Conservation (phyloP, 2,113 vertebrate genomes). For the Bubo blakistoni region DNA sequence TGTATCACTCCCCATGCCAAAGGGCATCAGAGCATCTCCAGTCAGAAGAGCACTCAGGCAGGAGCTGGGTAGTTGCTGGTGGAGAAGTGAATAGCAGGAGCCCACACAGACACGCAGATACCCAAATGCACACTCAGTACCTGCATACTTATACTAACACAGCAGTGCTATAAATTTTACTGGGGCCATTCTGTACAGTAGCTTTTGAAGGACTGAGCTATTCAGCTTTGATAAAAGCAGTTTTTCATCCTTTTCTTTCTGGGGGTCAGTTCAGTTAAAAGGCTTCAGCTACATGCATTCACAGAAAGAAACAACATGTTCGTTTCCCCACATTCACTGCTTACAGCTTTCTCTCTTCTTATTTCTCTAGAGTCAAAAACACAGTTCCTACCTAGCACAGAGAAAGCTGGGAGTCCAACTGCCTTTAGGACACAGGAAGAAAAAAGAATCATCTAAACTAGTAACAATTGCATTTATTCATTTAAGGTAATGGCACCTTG, state of each 20-base stretch:
- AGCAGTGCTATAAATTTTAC: not conserved
- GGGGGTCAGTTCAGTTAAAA: not conserved
- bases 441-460: not conserved
- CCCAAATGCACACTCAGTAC: not conserved
- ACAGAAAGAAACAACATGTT: not conserved
- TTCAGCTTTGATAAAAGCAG: not conserved
- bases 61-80: not conserved
- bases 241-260: not conserved
- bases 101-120: rapidly evolving
- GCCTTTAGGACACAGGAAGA: not conserved
- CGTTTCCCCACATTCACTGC: not conserved
- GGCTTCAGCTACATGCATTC: not conserved
- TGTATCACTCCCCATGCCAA: not conserved
- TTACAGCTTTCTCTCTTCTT: not conserved
- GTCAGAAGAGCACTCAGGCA: not conserved
- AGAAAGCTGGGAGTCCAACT: not conserved
- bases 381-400: not conserved
- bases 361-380: not conserved
- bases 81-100: not conserved
- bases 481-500: not conserved
- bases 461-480: not conserved
- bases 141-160: not conserved
- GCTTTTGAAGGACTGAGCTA: not conserved
- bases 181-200: not conserved
- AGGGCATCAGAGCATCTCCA: not conserved